These are phyloP conservation scores for Nannoperca obscura DNA, from an alignment of 2,797 vertebrate species.

Conservation along the genomic window DNA sequence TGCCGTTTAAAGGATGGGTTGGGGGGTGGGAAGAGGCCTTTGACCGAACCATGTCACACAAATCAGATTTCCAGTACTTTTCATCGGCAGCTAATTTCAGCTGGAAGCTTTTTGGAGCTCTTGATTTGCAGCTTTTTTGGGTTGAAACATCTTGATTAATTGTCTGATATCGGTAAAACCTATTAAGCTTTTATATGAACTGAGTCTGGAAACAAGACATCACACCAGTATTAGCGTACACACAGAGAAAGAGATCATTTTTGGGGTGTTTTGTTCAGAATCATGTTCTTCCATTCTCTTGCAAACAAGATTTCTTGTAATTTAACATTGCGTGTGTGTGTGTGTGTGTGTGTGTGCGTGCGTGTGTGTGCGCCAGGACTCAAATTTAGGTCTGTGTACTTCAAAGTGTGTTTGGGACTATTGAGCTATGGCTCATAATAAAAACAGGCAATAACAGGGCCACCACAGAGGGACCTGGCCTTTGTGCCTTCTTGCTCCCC, in stretches of 20 bases:
- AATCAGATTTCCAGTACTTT: slow-evolving; percentile 71
- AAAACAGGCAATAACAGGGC: slow-evolving; percentile 95
- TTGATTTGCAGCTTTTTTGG: slow-evolving; percentile 71
- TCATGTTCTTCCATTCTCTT: slow-evolving; percentile 44
- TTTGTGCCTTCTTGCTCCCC: slow-evolving; percentile 64
- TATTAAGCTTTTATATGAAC: slow-evolving; percentile 72
- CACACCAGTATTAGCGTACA: slow-evolving; percentile 7
- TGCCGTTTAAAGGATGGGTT: slow-evolving; percentile 54
- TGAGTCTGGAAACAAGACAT: slow-evolving; percentile 53
- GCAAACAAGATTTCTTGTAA: slow-evolving; percentile 28
- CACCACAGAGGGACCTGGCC: slow-evolving; percentile 91
- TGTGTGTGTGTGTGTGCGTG: slow-evolving; percentile 23
- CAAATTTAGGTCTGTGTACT: slow-evolving; percentile 52
- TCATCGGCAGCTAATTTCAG: slow-evolving; percentile 60
- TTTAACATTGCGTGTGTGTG: slow-evolving; percentile 29
- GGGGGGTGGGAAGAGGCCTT: slow-evolving; percentile 42
- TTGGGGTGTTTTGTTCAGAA: slow-evolving; percentile 30
- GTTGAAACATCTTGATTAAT: slow-evolving; percentile 69
- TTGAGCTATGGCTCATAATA: slow-evolving; percentile 93
- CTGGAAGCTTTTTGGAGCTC: slow-evolving; percentile 55
- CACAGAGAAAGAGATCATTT: slow-evolving; percentile 44
- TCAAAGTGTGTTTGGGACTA: slow-evolving; percentile 73
- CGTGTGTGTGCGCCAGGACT: slow-evolving; percentile 20
- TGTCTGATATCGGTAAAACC: slow-evolving; percentile 45
- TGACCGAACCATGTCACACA: slow-evolving; percentile 69